Percentiles rank a stretch among this genome's conserved stretches.
phyloP scores from a whole-genome alignment of 37 sponge, comb jelly and placozoan species.

The Bolinopsis microptera region DNA sequence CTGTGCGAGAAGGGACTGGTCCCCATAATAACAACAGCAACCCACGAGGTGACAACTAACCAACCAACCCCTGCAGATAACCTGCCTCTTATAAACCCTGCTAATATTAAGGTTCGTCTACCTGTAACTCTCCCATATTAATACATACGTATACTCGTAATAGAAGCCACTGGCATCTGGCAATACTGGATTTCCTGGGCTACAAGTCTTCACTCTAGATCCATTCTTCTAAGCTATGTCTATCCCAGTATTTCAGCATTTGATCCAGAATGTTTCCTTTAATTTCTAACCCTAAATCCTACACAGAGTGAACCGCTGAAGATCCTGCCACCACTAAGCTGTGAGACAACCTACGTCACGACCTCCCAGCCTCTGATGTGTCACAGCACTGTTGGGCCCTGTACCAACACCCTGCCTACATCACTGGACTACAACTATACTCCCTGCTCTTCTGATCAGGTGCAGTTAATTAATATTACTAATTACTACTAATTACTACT shows the following conservation, averaged over 20 bases:
- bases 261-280: no score
- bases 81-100: background rate
- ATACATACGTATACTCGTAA: no score
- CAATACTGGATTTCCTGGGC: no score
- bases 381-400: background rate
- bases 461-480: no score
- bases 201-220: no score
- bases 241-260: no score
- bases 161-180: no score
- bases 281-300: background rate
- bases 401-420: background rate
- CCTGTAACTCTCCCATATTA: no score
- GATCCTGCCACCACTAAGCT: background rate
- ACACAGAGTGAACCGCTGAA: constrained; percentile 19
- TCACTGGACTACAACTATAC: background rate
- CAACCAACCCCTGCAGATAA: background rate
- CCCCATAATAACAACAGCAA: constrained; percentile 39
- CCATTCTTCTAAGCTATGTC: no score
- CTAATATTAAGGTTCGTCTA: constrained; percentile 3
- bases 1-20: constrained; percentile 58
- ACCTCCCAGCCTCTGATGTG: constrained; percentile 62
- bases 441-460: constrained; percentile 32
- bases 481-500: background rate
- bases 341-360: constrained; percentile 48
- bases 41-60: background rate